A percentile compares a stretch with the other conserved stretches of the same genome.
Conservation (phyloP, 2,888 invertebrate species). For the Cosmopolites sordidus region DNA sequence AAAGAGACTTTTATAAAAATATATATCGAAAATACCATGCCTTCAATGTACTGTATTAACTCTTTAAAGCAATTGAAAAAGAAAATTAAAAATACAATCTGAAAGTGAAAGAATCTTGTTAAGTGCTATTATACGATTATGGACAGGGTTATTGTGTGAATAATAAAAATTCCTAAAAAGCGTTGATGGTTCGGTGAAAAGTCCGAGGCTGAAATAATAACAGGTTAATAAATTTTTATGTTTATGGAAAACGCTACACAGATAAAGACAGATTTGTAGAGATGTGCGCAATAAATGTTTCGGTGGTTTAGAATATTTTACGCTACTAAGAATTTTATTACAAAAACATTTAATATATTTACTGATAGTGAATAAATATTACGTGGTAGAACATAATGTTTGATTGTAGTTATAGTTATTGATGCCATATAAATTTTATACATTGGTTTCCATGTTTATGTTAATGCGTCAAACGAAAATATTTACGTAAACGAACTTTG, state of each 20-base stretch:
- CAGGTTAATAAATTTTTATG: conserved; percentile 26
- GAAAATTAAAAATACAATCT: conserved; percentile 5
- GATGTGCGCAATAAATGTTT: conserved; percentile 18
- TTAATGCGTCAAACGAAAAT: conserved; percentile 7
- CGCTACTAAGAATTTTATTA: conserved; percentile 22
- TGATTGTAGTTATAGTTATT: conserved; percentile 21
- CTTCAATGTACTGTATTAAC: no score
- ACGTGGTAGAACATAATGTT: conserved; percentile 12
- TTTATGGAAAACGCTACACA: conserved; percentile 22
- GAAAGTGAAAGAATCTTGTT: conserved; percentile 10
- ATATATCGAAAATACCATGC: no score
- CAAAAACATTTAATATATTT: conserved; percentile 26
- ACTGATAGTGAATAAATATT: conserved; percentile 17
- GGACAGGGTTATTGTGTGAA: conserved; percentile 15
- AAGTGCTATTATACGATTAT: conserved; percentile 24
- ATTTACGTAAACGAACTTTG: conserved; percentile 16
- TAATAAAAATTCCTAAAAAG: conserved; percentile 21
- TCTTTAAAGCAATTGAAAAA: conserved; percentile 2
- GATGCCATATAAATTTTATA: conserved; percentile 20
- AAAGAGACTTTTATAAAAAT: no score
- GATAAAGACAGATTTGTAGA: conserved; percentile 26
- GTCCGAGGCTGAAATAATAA: conserved; percentile 13
- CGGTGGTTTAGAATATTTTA: conserved; percentile 7
- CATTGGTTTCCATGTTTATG: conserved; percentile 15
- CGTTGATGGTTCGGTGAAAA: conserved; percentile 10